Evolutionary conservation across 2,888 invertebrate species (phyloP), one percentile per base, ranked within the genome.

Genomic region (Agrochola lota): DNA sequence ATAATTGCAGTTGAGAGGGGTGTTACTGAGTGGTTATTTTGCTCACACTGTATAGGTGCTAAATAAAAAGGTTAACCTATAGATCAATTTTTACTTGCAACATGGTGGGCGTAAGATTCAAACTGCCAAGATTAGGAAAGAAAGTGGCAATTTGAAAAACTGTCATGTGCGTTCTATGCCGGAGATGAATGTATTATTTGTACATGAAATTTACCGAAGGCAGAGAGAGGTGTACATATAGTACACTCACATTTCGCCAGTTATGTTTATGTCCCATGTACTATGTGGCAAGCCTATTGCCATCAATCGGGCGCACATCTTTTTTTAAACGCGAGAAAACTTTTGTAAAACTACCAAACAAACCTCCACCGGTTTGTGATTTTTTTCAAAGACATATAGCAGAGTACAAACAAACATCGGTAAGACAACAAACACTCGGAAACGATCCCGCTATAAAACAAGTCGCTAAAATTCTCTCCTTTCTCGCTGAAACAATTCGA

Each of bases 401-500:
- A 69, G 11, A 52, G n/a, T 12, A 35, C 26, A 55, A 35, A 71
- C 8, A 62, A 46, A 67, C 23, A 62, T 23, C 4, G 20, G 4
- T 40, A 52, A 71, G 69, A 67, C 57, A 59, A 66, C 15, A 49
- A 52, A 35, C 23, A 60, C 35, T 15, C 4, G 2, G 9, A 69
- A 60, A 68, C 40, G 17, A 26, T 20, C 20, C 57, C 59, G 43
- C 9, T 67, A 66, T 46, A 81, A 67, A 78, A 79, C 52, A 52
- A 57, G 57, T 63, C 60, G 43, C 63, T 26, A 62, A 85, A 81
- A 74, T 49, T 66, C 26, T 71, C 15, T 49, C 62, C 23, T 69
- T 67, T 57, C 49, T 49, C 30, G 40, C 73, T 68, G 66, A 49
- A 74, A 73, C 63, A 84, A 80, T 84, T 84, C 74, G 63, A 72